Conservation (phyloP, 2,797 vertebrate genomes). For the Lepilemur septentrionalis region DNA sequence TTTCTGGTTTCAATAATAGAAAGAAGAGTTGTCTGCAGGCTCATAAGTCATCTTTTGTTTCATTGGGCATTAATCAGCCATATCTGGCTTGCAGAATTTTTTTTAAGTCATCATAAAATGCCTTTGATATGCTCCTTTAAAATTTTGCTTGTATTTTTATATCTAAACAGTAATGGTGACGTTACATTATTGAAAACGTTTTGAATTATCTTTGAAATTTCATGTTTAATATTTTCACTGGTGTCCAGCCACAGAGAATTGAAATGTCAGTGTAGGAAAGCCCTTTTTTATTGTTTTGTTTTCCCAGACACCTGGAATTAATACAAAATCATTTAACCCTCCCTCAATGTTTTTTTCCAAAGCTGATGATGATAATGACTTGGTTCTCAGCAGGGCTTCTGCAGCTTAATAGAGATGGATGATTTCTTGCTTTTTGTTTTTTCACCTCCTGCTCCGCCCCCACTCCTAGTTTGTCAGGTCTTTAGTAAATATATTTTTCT, state of each 20-base stretch:
- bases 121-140: slow-evolving; percentile 41
- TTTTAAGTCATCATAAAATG: slow-evolving; percentile 52
- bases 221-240: slow-evolving; percentile 51
- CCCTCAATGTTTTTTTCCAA: neutral
- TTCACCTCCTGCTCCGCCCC: neutral
- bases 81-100: slow-evolving; percentile 55
- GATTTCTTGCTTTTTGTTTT: neutral
- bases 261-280: slow-evolving; percentile 57
- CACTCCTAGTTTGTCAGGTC: slow-evolving; percentile 38
- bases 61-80: slow-evolving; percentile 78
- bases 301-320: slow-evolving; percentile 55
- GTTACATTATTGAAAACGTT: slow-evolving; percentile 58
- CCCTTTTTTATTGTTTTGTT: slow-evolving; percentile 46
- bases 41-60: slow-evolving; percentile 77
- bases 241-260: slow-evolving; percentile 34
- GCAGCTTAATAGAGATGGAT: slow-evolving; percentile 38
- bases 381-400: slow-evolving; percentile 52
- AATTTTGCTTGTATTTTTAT: slow-evolving; percentile 44
- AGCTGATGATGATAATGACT: slow-evolving; percentile 17
- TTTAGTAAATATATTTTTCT: slow-evolving; percentile 40
- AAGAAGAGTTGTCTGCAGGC: slow-evolving; percentile 83
- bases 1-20: slow-evolving; percentile 85
- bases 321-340: slow-evolving; percentile 39
- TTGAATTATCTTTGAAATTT: slow-evolving; percentile 60
- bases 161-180: slow-evolving; percentile 27